Base-by-base conservation (phyloP, 2,113 vertebrate species). In the Trogon melanurus region DNA sequence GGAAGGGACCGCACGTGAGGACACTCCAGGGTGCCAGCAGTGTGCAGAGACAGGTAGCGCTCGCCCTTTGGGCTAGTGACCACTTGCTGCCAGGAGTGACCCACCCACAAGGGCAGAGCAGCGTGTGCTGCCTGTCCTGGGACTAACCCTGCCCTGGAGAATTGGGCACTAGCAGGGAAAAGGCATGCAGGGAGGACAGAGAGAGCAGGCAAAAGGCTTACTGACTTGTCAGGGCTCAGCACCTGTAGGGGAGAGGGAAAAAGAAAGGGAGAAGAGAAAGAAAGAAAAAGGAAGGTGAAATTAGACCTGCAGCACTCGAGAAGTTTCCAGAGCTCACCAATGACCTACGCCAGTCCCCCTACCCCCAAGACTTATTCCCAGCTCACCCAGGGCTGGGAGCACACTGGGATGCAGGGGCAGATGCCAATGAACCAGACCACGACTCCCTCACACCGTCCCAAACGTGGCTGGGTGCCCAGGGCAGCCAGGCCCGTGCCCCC, bases 201-300 rank as follows among this genome's bases (percentile, higher is more conserved):
- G 36, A 97, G 93, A 91, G 53, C 57, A 97, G 92, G 79, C 92
- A 91, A 82, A 96, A 97, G 88, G 97, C 97, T 98, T 99, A 99
- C 99, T 99, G 98, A 99, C 99, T 99, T 99, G 98, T 99, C 99
- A 97, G 97, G 96, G 97, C 96, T 97, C 98, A 99, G 99, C 99
- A 98, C 98, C 99, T 99, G 99, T 97, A 94, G 95, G 96, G 92
- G 75, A 95, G 92, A 97, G 85, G 97, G 84, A 96, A 85, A 97
- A 85, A 93, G 95, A 97, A 95, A 97, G 81, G 93, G 95, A 97
- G n/a, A 75, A 93, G 82, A 94, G 79, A 95, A 90, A 91, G 85
- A 90, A 96, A 89, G 89, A 95, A 96, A 96, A 64, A 85, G 85
- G 81, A 93, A 96, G 11, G 65, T 95, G 87, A 97, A 95, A 80